Percentiles rank a stretch among this genome's conserved stretches.
Evolutionary conservation across 2,113 vertebrate species (phyloP).

Genomic region (Dasyurus viverrinus): DNA sequence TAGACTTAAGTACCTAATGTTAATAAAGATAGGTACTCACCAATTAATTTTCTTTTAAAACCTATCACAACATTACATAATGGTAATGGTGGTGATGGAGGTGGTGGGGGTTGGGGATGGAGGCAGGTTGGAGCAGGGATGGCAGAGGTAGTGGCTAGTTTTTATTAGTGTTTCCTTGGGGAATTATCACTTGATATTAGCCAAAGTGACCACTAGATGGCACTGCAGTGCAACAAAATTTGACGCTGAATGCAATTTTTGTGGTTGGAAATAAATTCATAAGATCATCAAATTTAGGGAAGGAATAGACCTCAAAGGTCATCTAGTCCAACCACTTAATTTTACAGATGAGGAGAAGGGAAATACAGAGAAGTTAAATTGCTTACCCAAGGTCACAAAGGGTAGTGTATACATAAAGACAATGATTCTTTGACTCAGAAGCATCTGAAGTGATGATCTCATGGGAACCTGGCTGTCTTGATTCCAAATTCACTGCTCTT

Average conservation of each 20-base stretch:
- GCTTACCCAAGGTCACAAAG: neutral
- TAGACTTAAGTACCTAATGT: neutral
- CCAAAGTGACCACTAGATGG: slow-evolving; percentile 79
- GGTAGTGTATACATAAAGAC: neutral
- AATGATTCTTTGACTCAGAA: neutral
- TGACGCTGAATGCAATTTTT: slow-evolving; percentile 65
- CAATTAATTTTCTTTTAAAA: neutral
- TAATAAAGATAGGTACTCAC: neutral
- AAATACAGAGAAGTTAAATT: neutral
- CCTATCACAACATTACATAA: neutral
- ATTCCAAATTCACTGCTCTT: neutral
- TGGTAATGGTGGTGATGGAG: neutral
- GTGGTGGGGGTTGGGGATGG: too few species aligned
- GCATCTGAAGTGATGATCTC: neutral
- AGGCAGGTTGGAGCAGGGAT: too few species aligned
- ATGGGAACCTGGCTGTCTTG: neutral
- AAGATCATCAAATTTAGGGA: neutral
- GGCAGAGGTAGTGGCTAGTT: neutral
- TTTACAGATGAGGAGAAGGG: neutral
- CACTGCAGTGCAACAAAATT: slow-evolving; percentile 76
- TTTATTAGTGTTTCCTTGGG: accelerated
- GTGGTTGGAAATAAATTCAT: slow-evolving; percentile 78
- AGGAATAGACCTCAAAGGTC: neutral
- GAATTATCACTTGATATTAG: neutral
- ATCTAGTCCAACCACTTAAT: neutral